Conservation (phyloP, 2,888 invertebrate species). For the Nasonia oneida region DNA sequence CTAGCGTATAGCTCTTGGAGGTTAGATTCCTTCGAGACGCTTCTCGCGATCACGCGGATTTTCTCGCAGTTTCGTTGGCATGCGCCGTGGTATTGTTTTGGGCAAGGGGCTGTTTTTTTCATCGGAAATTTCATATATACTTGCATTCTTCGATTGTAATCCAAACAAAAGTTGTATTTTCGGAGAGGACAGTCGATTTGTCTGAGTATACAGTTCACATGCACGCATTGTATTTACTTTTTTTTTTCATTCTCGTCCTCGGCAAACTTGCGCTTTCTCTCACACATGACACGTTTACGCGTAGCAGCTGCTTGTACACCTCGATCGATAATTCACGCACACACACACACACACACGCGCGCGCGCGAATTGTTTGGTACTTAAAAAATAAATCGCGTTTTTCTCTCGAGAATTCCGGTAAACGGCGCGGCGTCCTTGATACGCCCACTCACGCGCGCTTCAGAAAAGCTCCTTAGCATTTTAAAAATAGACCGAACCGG, state of each 20-base stretch:
- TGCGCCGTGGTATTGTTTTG: neutral
- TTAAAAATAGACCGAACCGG: slow-evolving; percentile 27
- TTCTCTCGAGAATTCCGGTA: neutral
- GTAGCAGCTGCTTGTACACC: slow-evolving; percentile 14
- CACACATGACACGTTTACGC: neutral
- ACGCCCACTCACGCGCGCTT: slow-evolving; percentile 17
- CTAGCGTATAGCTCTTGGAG: slow-evolving; percentile 24
- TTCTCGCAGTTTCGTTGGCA: neutral
- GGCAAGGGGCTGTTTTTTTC: neutral
- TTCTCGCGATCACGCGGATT: neutral
- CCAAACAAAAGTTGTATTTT: neutral
- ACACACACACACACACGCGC: neutral
- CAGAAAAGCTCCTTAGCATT: slow-evolving; percentile 38
- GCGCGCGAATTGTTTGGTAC: neutral
- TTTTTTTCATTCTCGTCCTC: neutral
- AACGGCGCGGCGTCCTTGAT: slow-evolving; percentile 39
- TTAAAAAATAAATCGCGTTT: neutral
- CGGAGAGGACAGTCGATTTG: neutral
- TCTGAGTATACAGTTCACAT: neutral
- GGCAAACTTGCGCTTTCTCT: slow-evolving; percentile 43
- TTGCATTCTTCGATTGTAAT: neutral
- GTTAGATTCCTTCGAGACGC: slow-evolving; percentile 54
- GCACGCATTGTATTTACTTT: neutral
- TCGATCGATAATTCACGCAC: neutral
- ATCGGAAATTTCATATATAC: neutral